Evolutionary conservation across 2,888 invertebrate species (phyloP).

Genomic region (Drosophila mimica): DNA sequence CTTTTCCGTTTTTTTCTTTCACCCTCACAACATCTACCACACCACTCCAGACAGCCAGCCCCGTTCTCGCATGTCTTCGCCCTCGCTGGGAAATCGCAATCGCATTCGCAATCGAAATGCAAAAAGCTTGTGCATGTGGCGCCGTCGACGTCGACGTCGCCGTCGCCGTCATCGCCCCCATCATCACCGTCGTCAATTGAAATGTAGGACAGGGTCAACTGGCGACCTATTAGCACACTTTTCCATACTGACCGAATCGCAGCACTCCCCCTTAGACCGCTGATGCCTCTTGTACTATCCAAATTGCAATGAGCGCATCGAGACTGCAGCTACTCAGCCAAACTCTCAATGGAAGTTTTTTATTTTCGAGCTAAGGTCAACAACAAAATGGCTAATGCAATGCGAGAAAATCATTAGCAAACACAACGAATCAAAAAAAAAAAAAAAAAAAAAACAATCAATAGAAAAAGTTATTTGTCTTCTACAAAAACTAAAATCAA

Average conservation of each 20-base stretch:
- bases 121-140: slow-evolving; percentile 64
- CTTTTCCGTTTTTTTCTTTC: not conserved
- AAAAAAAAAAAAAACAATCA: not conserved
- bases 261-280: not conserved
- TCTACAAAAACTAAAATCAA: not conserved
- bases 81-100: slow-evolving; percentile 19
- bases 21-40: slow-evolving; percentile 8
- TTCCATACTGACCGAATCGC: slow-evolving; percentile 51
- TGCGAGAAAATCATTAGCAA: not conserved
- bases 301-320: slow-evolving; percentile 16
- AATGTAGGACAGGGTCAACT: slow-evolving; percentile 84
- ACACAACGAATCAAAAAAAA: not conserved
- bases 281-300: not conserved
- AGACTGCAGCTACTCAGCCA: slow-evolving; percentile 49
- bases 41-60: not conserved
- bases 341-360: slow-evolving; percentile 77
- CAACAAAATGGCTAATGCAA: slow-evolving; percentile 1
- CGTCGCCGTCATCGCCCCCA: not conserved
- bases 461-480: not conserved
- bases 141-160: slow-evolving; percentile 34
- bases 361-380: not conserved
- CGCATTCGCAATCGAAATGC: slow-evolving; percentile 51
- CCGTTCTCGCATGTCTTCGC: slow-evolving; percentile 15
- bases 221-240: slow-evolving; percentile 84
- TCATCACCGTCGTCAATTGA: slow-evolving; percentile 40